Conservation (phyloP, 2,888 invertebrate species). For the Campoletis raptor region DNA sequence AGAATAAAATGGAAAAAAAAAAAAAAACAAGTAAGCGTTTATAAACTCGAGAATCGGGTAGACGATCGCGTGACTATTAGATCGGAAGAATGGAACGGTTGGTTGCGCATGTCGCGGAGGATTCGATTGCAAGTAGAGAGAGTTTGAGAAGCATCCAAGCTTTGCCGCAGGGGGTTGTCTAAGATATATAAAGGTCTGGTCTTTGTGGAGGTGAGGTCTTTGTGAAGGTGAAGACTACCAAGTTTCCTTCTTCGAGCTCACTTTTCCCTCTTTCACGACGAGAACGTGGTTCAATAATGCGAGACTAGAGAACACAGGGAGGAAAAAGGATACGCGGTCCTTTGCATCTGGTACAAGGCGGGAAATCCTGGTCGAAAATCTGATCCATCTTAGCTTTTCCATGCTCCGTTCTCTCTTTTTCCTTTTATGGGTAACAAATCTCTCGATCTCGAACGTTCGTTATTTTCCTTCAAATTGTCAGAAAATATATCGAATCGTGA, state of each 20-base stretch:
- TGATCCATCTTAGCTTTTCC: slow-evolving; percentile 13
- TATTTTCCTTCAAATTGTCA: not conserved
- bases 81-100: slow-evolving; percentile 59
- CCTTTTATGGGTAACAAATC: slow-evolving; percentile 10
- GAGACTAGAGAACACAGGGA: slow-evolving; percentile 15
- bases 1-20: not conserved
- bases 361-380: slow-evolving; percentile 27
- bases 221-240: slow-evolving; percentile 28
- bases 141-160: slow-evolving; percentile 49
- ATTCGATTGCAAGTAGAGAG: slow-evolving; percentile 59
- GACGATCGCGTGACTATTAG: slow-evolving; percentile 64
- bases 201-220: slow-evolving; percentile 39
- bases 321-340: slow-evolving; percentile 18
- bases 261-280: not conserved
- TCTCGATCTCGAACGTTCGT: not conserved
- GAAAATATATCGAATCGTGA: slow-evolving; percentile 16
- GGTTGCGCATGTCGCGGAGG: slow-evolving; percentile 55
- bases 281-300: slow-evolving; percentile 55
- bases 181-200: slow-evolving; percentile 20
- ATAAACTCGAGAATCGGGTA: slow-evolving; percentile 49
- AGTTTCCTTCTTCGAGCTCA: slow-evolving; percentile 30
- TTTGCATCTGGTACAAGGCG: slow-evolving; percentile 1
- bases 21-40: slow-evolving; percentile 9
- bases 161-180: slow-evolving; percentile 14
- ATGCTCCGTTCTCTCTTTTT: not conserved